phyloP scores from a whole-genome alignment of 2,113 vertebrate species.

The Tamias sibiricus region DNA sequence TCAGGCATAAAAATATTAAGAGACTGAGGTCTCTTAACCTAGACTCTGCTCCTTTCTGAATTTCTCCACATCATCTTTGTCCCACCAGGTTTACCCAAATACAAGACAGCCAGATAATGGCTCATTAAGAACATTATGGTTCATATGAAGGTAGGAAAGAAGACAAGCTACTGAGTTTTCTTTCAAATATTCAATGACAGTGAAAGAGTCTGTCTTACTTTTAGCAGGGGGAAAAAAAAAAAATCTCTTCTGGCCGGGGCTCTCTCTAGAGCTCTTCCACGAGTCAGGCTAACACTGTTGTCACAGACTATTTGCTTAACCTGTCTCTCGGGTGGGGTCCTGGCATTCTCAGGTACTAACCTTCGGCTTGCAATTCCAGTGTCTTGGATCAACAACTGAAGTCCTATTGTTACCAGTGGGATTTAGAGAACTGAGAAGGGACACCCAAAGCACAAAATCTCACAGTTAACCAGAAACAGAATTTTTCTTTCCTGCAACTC shows the following conservation, averaged over 20 bases:
- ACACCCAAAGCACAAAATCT: not conserved
- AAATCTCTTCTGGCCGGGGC: fast-evolving
- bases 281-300: too few relatives aligned
- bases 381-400: not conserved
- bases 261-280: not conserved
- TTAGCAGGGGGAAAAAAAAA: not conserved
- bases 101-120: not conserved
- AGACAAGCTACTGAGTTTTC: not conserved
- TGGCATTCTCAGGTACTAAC: not conserved
- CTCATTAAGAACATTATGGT: not conserved
- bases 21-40: not conserved
- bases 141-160: not conserved
- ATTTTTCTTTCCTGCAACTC: not conserved
- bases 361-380: not conserved
- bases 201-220: not conserved
- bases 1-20: not conserved
- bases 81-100: not conserved
- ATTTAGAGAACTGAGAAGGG: not conserved
- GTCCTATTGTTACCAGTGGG: not conserved
- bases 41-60: not conserved
- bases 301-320: not conserved
- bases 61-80: not conserved
- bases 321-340: not conserved
- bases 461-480: not conserved
- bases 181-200: not conserved